Base-by-base conservation (phyloP, 2,797 vertebrate genomes). In the Sebastes nivosus region DNA sequence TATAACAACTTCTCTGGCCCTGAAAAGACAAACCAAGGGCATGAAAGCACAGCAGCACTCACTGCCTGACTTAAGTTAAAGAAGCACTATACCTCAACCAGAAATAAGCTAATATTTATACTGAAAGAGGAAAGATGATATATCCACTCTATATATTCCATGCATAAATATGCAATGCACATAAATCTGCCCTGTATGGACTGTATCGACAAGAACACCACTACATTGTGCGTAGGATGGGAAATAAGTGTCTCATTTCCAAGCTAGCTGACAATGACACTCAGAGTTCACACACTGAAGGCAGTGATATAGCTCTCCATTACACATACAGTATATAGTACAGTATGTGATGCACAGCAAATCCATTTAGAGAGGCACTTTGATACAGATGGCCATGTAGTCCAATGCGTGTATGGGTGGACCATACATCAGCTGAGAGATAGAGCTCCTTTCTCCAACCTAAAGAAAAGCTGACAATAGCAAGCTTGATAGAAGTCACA, bases 391-490 rank as follows among this genome's bases (percentile, higher is more conserved):
- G 80, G 78, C 63, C 69, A 65, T 57, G 72, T 58, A 75, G 69
- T 67, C 25, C 67, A 87, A 81, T n/a, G 30, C 13, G 61, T 72
- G 72, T 75, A 82, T 59, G 59, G 75, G 60, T 67, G 88, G 80
- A 42, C 80, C 46, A 86, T 88, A 75, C 82, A 90, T 90, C 86
- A 91, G 68, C 72, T 36, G 20, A 54, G 58, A 83, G 65, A 87
- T 75, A 68, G 52, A 79, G 77, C 34, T 32, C 29, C 69, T 72
- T 79, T 85, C 64, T 85, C 66, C 57, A 42, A 59, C 55, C 67
- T 61, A 80, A 76, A 82, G 80, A 90, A 90, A 87, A 89, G 87
- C 87, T 91, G 91, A 92, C 92, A 91, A 85, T 82, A 79, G 82
- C 77, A 81, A 75, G 84, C 86, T 86, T 88, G 85, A 87, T 90